Percentiles rank a stretch among this genome's conserved stretches.
These are phyloP conservation scores for Caenorhabditis becei DNA, from an alignment of 2,888 invertebrate species.

Conservation along the genomic window DNA sequence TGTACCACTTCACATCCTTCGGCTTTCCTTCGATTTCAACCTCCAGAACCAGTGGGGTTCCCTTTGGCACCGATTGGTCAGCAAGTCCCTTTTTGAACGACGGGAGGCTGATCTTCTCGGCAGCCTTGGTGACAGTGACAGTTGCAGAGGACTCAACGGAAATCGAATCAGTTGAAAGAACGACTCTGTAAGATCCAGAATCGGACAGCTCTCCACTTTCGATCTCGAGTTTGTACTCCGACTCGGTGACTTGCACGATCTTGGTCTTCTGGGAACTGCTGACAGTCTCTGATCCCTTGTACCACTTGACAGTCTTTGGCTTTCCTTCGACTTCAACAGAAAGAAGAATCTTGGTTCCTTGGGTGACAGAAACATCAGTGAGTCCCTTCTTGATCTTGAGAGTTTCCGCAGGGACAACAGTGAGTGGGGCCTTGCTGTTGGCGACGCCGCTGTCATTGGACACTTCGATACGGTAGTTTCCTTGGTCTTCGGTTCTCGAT, in stretches of 20 bases:
- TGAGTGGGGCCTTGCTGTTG: constrained; percentile 74
- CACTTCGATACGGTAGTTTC: constrained; percentile 91
- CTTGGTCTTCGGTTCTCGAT: constrained; percentile 82
- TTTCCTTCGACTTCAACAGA: constrained; percentile 90
- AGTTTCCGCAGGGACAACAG: constrained; percentile 67
- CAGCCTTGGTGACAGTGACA: constrained; percentile 87
- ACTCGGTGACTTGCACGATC: constrained; percentile 75
- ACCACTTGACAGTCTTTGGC: constrained; percentile 95
- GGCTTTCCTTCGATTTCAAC: constrained; percentile 82
- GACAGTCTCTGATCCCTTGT: constrained; percentile 94
- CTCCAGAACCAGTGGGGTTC: constrained; percentile 69
- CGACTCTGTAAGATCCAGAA: constrained; percentile 73
- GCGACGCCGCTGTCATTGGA: constrained; percentile 87
- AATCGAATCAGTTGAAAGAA: constrained; percentile 75
- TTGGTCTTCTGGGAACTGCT: constrained; percentile 84
- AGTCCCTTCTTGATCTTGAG: constrained; percentile 72
- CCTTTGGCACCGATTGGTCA: constrained; percentile 81
- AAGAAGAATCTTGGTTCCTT: constrained; percentile 73
- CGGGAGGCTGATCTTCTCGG: constrained; percentile 88
- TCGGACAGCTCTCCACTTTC: constrained; percentile 68
- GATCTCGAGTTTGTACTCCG: constrained; percentile 70
- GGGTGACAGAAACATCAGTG: constrained; percentile 80
- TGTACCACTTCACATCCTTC: constrained; percentile 89
- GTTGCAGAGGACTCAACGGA: constrained; percentile 77
- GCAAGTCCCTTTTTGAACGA: constrained; percentile 73